Evolutionary conservation across 92 coral and sea anemone genomes (phyloP).

Genomic region (Diadumene lineata): DNA sequence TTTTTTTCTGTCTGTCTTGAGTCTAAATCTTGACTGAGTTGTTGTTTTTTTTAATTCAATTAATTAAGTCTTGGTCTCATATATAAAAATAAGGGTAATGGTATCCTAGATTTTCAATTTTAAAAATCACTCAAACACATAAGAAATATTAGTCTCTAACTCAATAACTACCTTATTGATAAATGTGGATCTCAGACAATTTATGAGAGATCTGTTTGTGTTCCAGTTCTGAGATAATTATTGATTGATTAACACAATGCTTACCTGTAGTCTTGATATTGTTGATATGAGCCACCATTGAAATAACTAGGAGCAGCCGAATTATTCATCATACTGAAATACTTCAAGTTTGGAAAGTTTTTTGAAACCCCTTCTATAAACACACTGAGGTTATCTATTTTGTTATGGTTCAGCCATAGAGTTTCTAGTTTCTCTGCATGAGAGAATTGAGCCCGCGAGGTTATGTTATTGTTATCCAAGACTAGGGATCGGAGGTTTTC

Average conservation of each 20-base stretch:
- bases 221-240: too few relatives aligned
- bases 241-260: constrained; percentile 1
- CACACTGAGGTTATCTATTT: constrained; percentile 85
- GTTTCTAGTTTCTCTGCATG: constrained; percentile 63
- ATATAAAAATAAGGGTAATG: too few relatives aligned
- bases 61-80: too few relatives aligned
- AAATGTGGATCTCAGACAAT: too few relatives aligned
- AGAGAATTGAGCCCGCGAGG: constrained; percentile 80
- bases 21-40: too few relatives aligned
- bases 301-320: constrained; percentile 96
- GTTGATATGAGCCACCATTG: constrained; percentile 87
- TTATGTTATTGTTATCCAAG: constrained; percentile 78
- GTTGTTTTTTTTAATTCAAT: too few relatives aligned
- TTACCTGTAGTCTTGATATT: constrained; percentile 95
- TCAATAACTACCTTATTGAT: too few relatives aligned
- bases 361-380: constrained; percentile 86
- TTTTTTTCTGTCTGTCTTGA: too few relatives aligned
- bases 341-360: constrained; percentile 86
- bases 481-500: constrained; percentile 69
- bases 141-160: too few relatives aligned
- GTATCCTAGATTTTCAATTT: too few relatives aligned
- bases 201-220: too few relatives aligned
- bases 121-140: too few relatives aligned
- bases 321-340: constrained; percentile 93
- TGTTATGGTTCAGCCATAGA: constrained; percentile 93